phyloP scores from a whole-genome alignment of 2,113 vertebrate species.

The Rhynchomys soricoides region DNA sequence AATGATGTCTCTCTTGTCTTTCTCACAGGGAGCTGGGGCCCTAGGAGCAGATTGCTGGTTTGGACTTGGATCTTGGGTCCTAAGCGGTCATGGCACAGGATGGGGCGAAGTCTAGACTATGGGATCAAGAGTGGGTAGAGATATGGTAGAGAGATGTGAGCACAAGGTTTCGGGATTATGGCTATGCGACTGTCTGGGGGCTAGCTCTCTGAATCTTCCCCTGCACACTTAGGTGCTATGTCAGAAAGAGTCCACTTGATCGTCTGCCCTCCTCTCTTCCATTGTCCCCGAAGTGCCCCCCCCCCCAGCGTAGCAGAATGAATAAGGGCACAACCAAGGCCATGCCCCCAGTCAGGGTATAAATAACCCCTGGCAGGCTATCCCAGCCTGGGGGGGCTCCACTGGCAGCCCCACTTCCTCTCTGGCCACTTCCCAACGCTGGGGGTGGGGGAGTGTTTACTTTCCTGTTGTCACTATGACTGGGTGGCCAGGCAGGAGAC shows the following conservation, averaged over 20 bases:
- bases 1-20: background rate
- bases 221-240: background rate
- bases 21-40: background rate
- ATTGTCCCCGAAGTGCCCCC: conserved; percentile 18
- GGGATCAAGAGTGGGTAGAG: background rate
- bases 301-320: background rate
- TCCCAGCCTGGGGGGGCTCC: conserved; percentile 64
- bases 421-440: conserved; percentile 67
- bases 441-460: conserved; percentile 69
- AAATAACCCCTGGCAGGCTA: conserved; percentile 74
- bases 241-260: background rate
- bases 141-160: background rate
- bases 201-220: background rate
- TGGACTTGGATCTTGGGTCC: background rate
- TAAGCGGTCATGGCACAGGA: background rate
- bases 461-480: conserved; percentile 78
- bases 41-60: background rate
- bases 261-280: background rate
- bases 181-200: background rate
- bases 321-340: conserved; percentile 9
- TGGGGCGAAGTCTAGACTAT: background rate
- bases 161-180: background rate
- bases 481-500: conserved; percentile 71
- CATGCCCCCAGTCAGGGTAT: conserved; percentile 73
- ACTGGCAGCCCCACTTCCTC: conserved; percentile 76